A percentile compares a stretch with the other conserved stretches of the same genome.
phyloP scores from a whole-genome alignment of 2,797 vertebrate genomes.

The Channallabes apus region DNA sequence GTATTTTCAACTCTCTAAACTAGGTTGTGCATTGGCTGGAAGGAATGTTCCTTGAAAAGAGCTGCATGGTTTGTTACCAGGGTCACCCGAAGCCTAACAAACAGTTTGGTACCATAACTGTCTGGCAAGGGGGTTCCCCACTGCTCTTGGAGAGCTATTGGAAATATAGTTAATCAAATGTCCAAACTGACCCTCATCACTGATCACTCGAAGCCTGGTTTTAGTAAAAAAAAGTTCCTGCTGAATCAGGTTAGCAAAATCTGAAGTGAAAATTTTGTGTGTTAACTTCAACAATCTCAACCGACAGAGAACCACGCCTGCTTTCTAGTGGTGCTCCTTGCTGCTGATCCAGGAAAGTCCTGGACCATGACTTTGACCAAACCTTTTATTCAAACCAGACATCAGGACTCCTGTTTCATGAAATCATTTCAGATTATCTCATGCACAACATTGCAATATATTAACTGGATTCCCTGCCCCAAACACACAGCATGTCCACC shows the following conservation, averaged over 20 bases:
- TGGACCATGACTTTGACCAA: not conserved
- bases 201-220: not conserved
- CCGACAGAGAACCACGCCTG: not conserved
- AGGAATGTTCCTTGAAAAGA: constrained; percentile 47
- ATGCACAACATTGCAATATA: not conserved
- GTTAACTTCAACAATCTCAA: not conserved
- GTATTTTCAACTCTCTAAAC: constrained; percentile 40
- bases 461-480: not conserved
- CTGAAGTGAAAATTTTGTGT: not conserved
- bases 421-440: not conserved
- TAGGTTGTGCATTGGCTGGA: constrained; percentile 45
- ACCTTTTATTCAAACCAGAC: not conserved
- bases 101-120: constrained; percentile 40
- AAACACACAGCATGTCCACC: not conserved
- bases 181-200: constrained; percentile 9
- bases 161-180: constrained; percentile 35
- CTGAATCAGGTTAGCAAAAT: not conserved
- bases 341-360: not conserved
- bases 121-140: constrained; percentile 32
- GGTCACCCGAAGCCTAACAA: constrained; percentile 44
- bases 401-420: not conserved
- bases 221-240: not conserved
- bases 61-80: constrained; percentile 54
- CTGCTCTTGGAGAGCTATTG: constrained; percentile 25
- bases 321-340: not conserved